Conservation (phyloP, 2,797 vertebrate genomes). For the Pseudotriccus pelzelni region DNA sequence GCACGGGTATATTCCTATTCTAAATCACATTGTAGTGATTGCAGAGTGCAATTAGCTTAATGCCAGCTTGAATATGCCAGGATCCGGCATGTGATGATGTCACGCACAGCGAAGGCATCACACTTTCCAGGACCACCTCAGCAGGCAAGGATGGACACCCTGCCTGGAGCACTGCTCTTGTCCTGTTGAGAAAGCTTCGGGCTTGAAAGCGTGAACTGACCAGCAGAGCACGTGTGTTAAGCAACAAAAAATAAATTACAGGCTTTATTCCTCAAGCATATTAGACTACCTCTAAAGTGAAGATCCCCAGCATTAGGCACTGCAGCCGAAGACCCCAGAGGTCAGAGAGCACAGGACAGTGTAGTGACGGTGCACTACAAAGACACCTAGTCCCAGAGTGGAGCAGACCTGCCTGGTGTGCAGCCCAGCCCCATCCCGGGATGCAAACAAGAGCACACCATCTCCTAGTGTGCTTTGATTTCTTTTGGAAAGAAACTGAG, state of each 20-base stretch:
- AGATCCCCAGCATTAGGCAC: fast-evolving
- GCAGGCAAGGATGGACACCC: neutral
- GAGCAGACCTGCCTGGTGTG: neutral
- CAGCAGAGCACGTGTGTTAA: fast-evolving
- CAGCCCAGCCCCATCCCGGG: neutral
- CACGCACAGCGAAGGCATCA: neutral
- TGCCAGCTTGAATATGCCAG: neutral
- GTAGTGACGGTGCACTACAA: fast-evolving
- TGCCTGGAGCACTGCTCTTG: neutral
- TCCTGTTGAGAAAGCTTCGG: neutral
- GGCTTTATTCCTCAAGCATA: neutral
- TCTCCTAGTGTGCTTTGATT: neutral
- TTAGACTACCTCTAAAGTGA: neutral
- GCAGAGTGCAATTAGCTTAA: neutral
- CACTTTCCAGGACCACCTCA: neutral
- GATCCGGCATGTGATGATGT: fast-evolving
- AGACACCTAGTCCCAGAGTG: neutral
- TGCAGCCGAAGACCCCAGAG: neutral
- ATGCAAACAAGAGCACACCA: neutral
- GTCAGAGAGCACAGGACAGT: neutral
- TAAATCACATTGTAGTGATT: fast-evolving
- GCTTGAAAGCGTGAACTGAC: neutral
- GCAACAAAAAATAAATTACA: neutral
- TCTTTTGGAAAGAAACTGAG: neutral
- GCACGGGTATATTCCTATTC: neutral